Base-by-base conservation (phyloP, 2,797 vertebrate genomes). In the Mus caroli region DNA sequence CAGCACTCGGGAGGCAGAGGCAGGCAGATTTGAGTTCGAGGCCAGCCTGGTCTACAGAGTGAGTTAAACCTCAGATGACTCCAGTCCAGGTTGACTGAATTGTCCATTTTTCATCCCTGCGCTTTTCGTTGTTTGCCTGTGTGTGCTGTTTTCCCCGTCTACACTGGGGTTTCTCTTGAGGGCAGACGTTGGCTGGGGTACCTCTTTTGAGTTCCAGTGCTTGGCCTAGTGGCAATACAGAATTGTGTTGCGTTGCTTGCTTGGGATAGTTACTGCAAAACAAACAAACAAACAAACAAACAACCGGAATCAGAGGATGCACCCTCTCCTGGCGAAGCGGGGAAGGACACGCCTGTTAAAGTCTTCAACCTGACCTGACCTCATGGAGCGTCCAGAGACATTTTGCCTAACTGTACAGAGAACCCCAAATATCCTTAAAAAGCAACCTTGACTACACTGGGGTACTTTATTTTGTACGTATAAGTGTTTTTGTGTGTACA, bases 311-410 rank as follows among this genome's bases (percentile, higher is more conserved):
- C 58, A 43, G 40, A 69, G 91, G 95, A 83, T 87, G 24, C 88
- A 85, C 92, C 92, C 82, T 94, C 95, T 97, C 90, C 90, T 96
- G 92, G 92, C 73, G 3, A 78, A 82, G 50, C 50, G n/a, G 34
- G 60, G 85, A 96, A 94, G 75, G 95, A 28, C 71, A 67, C 64
- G 14, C 52, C 64, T 88, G 43, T 94, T 69, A 80, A 96, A 94
- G 83, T 60, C 46, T 87, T 15, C 17, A 67, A 84, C 94, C 56
- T 78, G 31, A 69, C 71, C 26, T 80, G 87, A 96, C 87, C 73
- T 96, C 77, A 24, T 31, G 15, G 46, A 92, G 3, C 52, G 88
- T 46, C 43, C 80, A 26, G 3, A 69, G 43, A 76, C 58, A 43
- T 75, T 88, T 88, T 77, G 10, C 37, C 34, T 46, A 73, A 69